Conservation (phyloP, 2,797 vertebrate genomes). For the Parambassis ranga region DNA sequence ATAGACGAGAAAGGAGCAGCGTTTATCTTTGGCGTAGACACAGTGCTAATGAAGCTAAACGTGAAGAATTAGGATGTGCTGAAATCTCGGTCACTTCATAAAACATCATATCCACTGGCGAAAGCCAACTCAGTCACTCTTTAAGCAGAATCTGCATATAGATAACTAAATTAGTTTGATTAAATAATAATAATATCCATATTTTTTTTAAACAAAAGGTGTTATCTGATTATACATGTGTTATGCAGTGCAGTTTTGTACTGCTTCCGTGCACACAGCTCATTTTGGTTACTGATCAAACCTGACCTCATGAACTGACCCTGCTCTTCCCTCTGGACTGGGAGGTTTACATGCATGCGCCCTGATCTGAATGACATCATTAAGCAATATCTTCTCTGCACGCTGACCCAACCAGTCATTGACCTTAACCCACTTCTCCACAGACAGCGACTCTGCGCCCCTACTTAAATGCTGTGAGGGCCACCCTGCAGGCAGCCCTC, state of each 20-base stretch:
- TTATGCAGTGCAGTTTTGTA: too few species aligned
- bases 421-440: not conserved
- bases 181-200: accelerated
- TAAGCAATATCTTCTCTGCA: not conserved
- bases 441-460: constrained; percentile 97
- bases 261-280: not conserved
- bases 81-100: not conserved
- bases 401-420: not conserved
- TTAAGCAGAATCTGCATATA: not conserved
- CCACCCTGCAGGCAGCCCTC: constrained; percentile 95
- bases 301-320: constrained; percentile 3
- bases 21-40: accelerated
- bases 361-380: not conserved
- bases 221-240: too few species aligned
- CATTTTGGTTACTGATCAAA: constrained; percentile 3
- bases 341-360: not conserved
- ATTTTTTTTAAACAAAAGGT: too few species aligned
- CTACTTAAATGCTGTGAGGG: constrained; percentile 95
- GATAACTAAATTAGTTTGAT: too few species aligned
- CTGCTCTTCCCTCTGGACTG: not conserved
- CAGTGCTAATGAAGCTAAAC: not conserved
- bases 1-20: not conserved
- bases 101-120: not conserved
- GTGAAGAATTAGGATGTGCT: not conserved
- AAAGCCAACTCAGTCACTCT: not conserved